Percentiles rank a stretch among this genome's conserved stretches.
These are phyloP conservation scores for Seriola quinqueradiata DNA, from an alignment of 2,113 vertebrate genomes.

Conservation along the genomic window DNA sequence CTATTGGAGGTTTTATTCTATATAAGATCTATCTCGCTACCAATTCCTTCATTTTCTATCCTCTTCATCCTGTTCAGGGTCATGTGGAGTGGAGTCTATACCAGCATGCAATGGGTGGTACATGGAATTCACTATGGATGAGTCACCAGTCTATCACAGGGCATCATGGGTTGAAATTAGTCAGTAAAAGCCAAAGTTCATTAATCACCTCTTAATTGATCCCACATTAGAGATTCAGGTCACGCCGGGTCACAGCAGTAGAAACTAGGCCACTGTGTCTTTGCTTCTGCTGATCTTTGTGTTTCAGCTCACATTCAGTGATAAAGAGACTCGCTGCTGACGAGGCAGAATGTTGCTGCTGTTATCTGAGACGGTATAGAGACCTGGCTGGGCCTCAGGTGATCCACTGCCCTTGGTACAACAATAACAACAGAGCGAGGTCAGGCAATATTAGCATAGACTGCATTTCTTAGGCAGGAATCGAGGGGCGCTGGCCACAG, in stretches of 20 bases:
- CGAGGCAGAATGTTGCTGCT: constrained; percentile 29
- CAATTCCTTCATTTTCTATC: too few species aligned
- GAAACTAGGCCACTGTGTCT: constrained; percentile 47
- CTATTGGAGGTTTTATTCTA: too few species aligned
- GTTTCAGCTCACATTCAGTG: constrained; percentile 6
- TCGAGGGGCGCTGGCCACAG: neutral
- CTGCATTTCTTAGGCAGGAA: constrained; percentile 13
- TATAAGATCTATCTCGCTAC: too few species aligned
- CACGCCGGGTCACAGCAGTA: neutral
- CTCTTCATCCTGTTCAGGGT: too few species aligned
- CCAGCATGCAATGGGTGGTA: too few species aligned
- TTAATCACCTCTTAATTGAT: neutral
- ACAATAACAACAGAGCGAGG: constrained; percentile 20
- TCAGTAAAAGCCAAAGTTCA: too few species aligned
- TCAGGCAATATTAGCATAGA: neutral
- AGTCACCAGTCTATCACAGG: too few species aligned
- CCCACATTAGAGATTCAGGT: constrained; percentile 7
- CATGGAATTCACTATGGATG: too few species aligned
- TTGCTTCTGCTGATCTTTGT: constrained; percentile 49
- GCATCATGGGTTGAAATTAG: too few species aligned
- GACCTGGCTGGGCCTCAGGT: constrained; percentile 24
- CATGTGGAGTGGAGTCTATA: too few species aligned
- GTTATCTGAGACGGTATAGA: constrained; percentile 48
- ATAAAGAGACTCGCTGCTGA: constrained; percentile 61
- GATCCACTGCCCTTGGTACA: constrained; percentile 55